Conservation (phyloP, 1,140 invertebrate genomes). For the Zaprionus kolodkinae region DNA sequence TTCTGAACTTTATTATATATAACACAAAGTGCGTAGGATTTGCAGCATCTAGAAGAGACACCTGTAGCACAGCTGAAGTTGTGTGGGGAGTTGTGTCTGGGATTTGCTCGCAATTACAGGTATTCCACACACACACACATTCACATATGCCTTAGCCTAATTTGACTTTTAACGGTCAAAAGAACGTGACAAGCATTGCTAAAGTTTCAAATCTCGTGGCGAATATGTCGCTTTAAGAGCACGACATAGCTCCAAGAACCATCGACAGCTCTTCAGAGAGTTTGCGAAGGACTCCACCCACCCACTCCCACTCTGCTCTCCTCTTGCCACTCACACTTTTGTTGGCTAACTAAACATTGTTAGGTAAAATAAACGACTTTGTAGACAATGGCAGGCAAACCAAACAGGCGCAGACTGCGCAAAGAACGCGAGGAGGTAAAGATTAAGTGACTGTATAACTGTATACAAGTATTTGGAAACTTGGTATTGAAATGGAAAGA, state of each 20-base stretch:
- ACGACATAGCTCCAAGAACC: slow-evolving; percentile 53
- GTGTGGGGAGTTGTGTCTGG: slow-evolving; percentile 3
- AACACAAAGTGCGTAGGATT: slow-evolving; percentile 16
- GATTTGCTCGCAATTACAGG: slow-evolving; percentile 46
- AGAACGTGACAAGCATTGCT: slow-evolving; percentile 66
- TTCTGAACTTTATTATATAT: slow-evolving; percentile 64
- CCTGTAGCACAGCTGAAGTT: slow-evolving; percentile 38
- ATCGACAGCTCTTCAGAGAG: slow-evolving; percentile 30
- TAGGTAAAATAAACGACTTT: slow-evolving; percentile 67
- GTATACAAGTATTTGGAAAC: background rate
- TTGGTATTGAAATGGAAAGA: background rate
- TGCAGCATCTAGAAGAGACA: slow-evolving; percentile 64
- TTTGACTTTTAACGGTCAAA: slow-evolving; percentile 12
- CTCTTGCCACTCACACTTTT: slow-evolving; percentile 35
- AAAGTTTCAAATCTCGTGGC: slow-evolving; percentile 38
- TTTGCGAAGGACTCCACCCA: slow-evolving; percentile 5
- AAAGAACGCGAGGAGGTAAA: background rate
- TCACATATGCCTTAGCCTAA: background rate
- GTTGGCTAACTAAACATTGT: slow-evolving; percentile 81
- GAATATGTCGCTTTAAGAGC: slow-evolving; percentile 63
- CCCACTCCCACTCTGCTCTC: background rate
- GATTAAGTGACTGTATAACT: background rate
- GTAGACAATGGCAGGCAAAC: slow-evolving; percentile 48
- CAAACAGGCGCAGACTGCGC: slow-evolving; percentile 25
- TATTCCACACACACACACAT: slow-evolving; percentile 5